Base-by-base conservation (phyloP, 2,888 invertebrate species). In the Diarsia brunnea region DNA sequence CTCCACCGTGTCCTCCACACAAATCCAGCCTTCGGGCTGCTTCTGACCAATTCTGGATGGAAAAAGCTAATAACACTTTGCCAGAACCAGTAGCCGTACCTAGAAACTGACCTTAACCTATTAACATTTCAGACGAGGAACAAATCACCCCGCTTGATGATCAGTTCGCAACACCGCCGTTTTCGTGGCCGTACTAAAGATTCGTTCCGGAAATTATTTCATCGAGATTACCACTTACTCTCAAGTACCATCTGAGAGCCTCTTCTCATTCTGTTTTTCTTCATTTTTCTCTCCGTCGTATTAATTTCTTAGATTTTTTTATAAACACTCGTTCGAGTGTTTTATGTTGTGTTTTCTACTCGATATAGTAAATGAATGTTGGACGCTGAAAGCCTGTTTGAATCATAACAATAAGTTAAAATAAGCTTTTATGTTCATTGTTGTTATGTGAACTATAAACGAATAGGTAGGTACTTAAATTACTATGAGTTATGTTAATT, bases 131-230 rank as follows among this genome's bases (percentile, higher is more conserved):
- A 24, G 53, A 24, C 12, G 12, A 24, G 12, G 55, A 1, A 16
- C 24, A 55, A 55, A 55, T 27, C 55, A 27, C 55, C 24, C 2
- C 27, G 58, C 19, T 58, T 58, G 19, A 10, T 31, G 19, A 19
- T 27, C 19, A 60, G 58, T 60, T 60, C 31, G 58, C 27, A 24
- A 27, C 16, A 2, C 31, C 82, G 73, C 90, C 86, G 86, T 24
- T 73, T 58, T 66, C 27, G 12, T 78, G 71, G 84, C 70, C 79
- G 49, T 73, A 68, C 75, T 66, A 87, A 89, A 92, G 91, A 93
- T 93, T 93, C 91, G 85, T 88, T 91, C 91, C 88, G 90, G 92
- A 93, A 93, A 93, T 93, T 91, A 94, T 94, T 93, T 93, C 89
- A 93, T 91, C 90, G 88, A 89, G 88, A 94, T 93, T 93, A 92